phyloP scores from a whole-genome alignment of 2,888 invertebrate genomes.

The Athrips mouffetella region DNA sequence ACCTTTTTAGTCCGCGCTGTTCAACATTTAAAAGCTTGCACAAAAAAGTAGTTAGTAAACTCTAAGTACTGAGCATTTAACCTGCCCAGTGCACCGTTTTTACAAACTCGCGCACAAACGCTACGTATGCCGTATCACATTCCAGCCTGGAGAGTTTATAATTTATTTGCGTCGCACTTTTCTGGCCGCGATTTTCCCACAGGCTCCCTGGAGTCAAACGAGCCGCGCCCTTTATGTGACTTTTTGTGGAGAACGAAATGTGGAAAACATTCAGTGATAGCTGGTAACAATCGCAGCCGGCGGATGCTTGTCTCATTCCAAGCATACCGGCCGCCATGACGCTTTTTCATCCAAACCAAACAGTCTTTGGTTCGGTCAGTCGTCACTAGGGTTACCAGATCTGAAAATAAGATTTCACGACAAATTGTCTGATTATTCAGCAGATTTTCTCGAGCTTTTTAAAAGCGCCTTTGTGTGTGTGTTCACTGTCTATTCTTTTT shows the following conservation, averaged over 20 bases:
- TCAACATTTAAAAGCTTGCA: not conserved
- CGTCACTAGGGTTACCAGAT: constrained; percentile 38
- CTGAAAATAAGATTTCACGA: not conserved
- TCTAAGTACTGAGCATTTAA: constrained; percentile 8
- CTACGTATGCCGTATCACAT: constrained; percentile 57
- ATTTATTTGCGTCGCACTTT: constrained; percentile 76
- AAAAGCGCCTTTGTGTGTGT: no score
- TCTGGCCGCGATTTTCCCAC: constrained; percentile 78
- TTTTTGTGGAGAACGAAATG: constrained; percentile 76
- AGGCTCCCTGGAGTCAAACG: constrained; percentile 75
- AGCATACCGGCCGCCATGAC: constrained; percentile 65
- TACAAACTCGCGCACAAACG: constrained; percentile 51
- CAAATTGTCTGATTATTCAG: no score
- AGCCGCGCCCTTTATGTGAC: constrained; percentile 76
- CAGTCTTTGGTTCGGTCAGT: constrained; percentile 35
- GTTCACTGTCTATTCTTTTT: no score
- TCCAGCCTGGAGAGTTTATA: constrained; percentile 72
- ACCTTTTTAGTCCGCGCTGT: not conserved
- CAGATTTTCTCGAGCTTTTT: no score
- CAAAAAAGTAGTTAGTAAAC: constrained; percentile 6
- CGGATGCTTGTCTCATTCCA: constrained; percentile 75
- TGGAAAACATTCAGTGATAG: constrained; percentile 79
- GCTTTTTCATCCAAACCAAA: constrained; percentile 71
- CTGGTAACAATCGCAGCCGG: constrained; percentile 77
- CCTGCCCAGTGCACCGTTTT: constrained; percentile 23